Evolutionary conservation across 2,113 vertebrate genomes (phyloP).

Genomic region (Mellivora capensis): DNA sequence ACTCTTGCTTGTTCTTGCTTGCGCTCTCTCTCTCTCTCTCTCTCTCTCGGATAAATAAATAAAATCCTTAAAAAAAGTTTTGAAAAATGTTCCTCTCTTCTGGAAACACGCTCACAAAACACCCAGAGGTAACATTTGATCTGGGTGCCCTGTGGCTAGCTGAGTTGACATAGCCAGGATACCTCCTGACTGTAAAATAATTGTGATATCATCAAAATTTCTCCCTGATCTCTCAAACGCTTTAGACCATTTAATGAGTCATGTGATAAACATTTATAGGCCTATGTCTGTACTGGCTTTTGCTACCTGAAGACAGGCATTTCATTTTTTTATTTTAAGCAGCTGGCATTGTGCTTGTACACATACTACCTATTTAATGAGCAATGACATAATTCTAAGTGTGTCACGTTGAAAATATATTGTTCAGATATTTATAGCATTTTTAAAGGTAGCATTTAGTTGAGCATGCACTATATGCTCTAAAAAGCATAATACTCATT

Average conservation of each 20-base stretch:
- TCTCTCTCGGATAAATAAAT: not conserved
- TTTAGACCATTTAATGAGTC: not conserved
- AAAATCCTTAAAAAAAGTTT: not conserved
- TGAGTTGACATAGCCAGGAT: not conserved
- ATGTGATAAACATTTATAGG: not conserved
- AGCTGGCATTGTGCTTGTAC: not conserved
- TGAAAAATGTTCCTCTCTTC: not conserved
- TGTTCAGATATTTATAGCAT: not conserved
- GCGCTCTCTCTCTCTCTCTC: not conserved
- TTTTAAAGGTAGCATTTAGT: not conserved
- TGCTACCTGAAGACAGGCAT: not conserved
- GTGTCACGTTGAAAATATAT: not conserved
- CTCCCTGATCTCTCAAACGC: not conserved
- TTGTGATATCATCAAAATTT: not conserved
- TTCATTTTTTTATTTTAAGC: not conserved
- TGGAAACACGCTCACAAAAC: not conserved
- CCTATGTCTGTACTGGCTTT: not conserved
- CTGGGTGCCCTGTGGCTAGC: not conserved
- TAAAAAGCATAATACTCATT: not conserved
- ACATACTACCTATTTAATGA: not conserved
- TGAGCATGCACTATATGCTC: not conserved
- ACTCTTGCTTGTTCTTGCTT: not conserved
- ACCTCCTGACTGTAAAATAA: not conserved
- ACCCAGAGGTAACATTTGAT: not conserved
- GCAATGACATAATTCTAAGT: not conserved